Evolutionary conservation across 2,797 vertebrate species (phyloP), one percentile per base, ranked within the genome.

Genomic region (Dermochelys coriacea): DNA sequence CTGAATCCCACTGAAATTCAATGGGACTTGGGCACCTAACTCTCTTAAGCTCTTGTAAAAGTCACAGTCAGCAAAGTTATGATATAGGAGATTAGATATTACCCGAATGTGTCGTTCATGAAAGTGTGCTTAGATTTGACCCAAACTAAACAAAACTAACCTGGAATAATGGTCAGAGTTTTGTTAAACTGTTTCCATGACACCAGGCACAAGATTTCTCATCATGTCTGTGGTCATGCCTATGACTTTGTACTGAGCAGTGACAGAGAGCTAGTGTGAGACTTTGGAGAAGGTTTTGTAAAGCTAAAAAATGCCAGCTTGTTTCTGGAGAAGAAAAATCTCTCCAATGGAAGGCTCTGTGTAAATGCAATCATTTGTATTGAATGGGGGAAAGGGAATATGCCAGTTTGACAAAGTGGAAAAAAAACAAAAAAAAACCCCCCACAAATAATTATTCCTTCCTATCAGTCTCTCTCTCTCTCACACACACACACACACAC

Each of bases 41-140:
- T 45, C 71, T 41, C 71, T 68, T 68, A 37, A 4, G 34, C 34
- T 2, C 61, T 68, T 47, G 41, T 75, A 71, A 47, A 75, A 75
- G 45, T 75, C 41, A 14, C 25, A 27, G 68, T 12, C 12, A 45
- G 25, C 23, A 27, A 75, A 12, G 71, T 15, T 75, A 47, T 0
- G 25, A 1, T 0, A 0, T 10, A 3, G 27, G 27, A 47, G 34
- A 3, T 55, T 51, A 5, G 0, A 0, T 18, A 52, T 18, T 61
- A 52, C 18, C 9, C 15, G 61, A 83, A 74, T 0, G 0, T 5
- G 2, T 64, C 25, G 71, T 11, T 37, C 75, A 41, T 64, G 41
- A 12, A 25, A 8, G 41, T 25, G 5, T 47, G 71, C 71, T 75
- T 15, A 47, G 71, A 75, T 15, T 27, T 31, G 8, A 49, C 47